Evolutionary conservation across 2,797 vertebrate species (phyloP).

Genomic region (Megalops cyprinoides): DNA sequence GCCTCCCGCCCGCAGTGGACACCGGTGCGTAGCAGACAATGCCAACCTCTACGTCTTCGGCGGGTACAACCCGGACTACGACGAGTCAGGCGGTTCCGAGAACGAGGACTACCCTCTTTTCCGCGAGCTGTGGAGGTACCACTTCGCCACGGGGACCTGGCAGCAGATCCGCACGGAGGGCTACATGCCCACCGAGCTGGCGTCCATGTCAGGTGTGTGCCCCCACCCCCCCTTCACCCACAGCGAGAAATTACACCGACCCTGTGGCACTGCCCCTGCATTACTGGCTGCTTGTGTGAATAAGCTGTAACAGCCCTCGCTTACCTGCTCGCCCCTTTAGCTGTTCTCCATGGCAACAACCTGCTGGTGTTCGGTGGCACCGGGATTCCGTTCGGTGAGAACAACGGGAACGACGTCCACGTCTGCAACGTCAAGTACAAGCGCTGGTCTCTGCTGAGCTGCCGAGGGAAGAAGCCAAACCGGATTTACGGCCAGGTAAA

Average conservation of each 20-base stretch:
- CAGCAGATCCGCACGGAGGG: constrained; percentile 95
- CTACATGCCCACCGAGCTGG: constrained; percentile 95
- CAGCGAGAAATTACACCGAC: neutral
- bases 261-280: too few species aligned
- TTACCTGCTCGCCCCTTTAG: constrained; percentile 61
- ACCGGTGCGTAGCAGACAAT: constrained; percentile 94
- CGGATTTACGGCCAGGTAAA: constrained; percentile 95
- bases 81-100: constrained; percentile 91
- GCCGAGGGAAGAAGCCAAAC: constrained; percentile 94
- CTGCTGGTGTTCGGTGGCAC: constrained; percentile 97
- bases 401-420: constrained; percentile 94
- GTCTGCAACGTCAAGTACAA: constrained; percentile 98
- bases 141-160: constrained; percentile 95
- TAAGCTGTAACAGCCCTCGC: neutral
- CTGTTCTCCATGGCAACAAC: constrained; percentile 96
- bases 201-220: constrained; percentile 92
- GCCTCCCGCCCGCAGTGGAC: constrained; percentile 92
- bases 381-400: constrained; percentile 96
- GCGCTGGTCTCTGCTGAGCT: constrained; percentile 93
- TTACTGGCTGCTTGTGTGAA: too few species aligned
- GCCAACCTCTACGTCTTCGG: constrained; percentile 95
- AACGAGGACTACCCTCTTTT: constrained; percentile 97
- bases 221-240: constrained; percentile 23
- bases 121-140: constrained; percentile 95
- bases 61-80: constrained; percentile 95